Evolutionary conservation across 2,797 vertebrate genomes (phyloP).

Genomic region (Phrynocephalus vlangalii): DNA sequence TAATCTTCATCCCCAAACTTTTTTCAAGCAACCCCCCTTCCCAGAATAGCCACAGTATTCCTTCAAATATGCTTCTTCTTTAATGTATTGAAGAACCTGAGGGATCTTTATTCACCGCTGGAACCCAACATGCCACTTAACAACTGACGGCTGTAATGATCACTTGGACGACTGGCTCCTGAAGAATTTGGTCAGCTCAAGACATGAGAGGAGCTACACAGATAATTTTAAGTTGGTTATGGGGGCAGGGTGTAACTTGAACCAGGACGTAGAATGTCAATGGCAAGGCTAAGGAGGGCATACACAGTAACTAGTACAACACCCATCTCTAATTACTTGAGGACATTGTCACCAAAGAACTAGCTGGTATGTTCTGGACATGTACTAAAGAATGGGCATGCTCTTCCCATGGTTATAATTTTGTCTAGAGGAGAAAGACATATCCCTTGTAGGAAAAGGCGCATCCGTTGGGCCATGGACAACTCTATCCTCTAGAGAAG

Average conservation of each 20-base stretch:
- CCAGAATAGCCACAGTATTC: background rate
- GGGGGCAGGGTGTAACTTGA: background rate
- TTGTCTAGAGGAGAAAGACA: background rate
- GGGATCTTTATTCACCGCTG: background rate
- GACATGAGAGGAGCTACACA: background rate
- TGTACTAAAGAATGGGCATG: background rate
- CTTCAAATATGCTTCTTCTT: background rate
- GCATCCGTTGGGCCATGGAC: background rate
- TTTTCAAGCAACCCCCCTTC: background rate
- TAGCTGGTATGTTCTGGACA: background rate
- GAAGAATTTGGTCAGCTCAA: conserved; percentile 17
- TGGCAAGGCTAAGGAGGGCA: background rate
- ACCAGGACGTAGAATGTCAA: background rate
- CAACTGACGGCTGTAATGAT: conserved; percentile 1
- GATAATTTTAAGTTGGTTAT: conserved; percentile 14
- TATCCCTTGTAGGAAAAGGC: background rate
- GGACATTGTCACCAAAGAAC: background rate
- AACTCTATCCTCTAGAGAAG: background rate
- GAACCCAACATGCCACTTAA: conserved; percentile 1
- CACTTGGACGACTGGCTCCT: background rate
- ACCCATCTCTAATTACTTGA: too few relatives aligned
- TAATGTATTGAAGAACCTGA: background rate
- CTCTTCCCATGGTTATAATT: background rate
- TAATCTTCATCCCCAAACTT: background rate
- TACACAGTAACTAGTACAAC: background rate